These are phyloP conservation scores for Parotia lawesii DNA, from an alignment of 2,113 vertebrate genomes.

Conservation along the genomic window DNA sequence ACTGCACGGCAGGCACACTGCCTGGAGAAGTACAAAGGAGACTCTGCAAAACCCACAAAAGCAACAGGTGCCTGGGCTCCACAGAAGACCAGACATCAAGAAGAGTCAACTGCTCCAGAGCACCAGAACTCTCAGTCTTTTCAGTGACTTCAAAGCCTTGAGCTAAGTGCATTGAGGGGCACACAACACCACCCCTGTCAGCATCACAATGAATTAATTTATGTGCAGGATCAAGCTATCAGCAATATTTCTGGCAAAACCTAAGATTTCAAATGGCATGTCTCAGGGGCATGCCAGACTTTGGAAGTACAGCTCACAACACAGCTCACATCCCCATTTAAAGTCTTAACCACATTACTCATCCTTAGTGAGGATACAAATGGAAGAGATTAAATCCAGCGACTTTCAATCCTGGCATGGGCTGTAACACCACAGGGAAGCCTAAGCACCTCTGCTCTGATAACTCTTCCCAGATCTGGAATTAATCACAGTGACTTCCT, in stretches of 20 bases:
- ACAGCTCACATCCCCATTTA: neutral
- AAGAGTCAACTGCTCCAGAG: neutral
- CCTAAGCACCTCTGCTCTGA: neutral
- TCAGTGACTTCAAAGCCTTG: neutral
- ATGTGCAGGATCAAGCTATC: neutral
- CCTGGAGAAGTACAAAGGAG: neutral
- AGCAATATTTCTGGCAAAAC: neutral
- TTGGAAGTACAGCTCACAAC: neutral
- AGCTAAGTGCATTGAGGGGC: neutral
- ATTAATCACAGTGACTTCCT: neutral
- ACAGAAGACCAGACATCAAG: neutral
- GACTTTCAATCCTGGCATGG: neutral
- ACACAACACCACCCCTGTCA: neutral
- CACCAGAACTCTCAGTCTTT: neutral
- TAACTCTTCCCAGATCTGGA: neutral
- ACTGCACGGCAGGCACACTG: neutral
- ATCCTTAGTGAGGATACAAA: neutral
- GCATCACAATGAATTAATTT: neutral
- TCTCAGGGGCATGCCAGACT: neutral
- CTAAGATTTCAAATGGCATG: neutral
- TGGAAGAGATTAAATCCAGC: neutral
- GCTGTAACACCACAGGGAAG: neutral
- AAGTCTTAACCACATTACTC: neutral
- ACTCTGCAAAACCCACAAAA: neutral
- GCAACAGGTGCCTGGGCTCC: rapidly evolving